Conservation (phyloP, 2,888 invertebrate species). For the Volucella inflata region DNA sequence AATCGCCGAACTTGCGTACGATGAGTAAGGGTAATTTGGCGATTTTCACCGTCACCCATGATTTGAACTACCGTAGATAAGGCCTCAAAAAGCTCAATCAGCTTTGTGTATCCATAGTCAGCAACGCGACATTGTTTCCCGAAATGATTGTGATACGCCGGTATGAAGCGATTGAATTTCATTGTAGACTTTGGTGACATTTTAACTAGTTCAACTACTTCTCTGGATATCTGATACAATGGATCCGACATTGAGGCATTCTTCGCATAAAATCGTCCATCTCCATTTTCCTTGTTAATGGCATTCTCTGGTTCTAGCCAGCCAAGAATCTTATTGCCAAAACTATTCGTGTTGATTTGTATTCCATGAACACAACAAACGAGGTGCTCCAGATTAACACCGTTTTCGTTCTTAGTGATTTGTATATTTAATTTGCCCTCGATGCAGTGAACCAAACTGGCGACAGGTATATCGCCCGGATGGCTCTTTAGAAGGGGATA, state of each 20-base stretch:
- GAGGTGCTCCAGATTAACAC: constrained; percentile 95
- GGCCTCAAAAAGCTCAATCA: constrained; percentile 95
- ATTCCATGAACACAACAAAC: constrained; percentile 93
- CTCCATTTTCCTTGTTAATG: constrained; percentile 79
- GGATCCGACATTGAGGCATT: constrained; percentile 80
- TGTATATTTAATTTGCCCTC: constrained; percentile 81
- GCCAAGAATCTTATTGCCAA: constrained; percentile 83
- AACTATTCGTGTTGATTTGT: constrained; percentile 83
- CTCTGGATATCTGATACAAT: constrained; percentile 91
- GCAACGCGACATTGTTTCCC: constrained; percentile 97
- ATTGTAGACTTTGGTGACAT: constrained; percentile 92
- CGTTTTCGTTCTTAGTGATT: constrained; percentile 84
- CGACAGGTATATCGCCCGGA: constrained; percentile 82
- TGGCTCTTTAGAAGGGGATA: constrained; percentile 82
- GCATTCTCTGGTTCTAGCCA: constrained; percentile 81
- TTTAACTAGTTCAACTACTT: constrained; percentile 93
- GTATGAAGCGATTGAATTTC: constrained; percentile 94
- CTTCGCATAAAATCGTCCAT: constrained; percentile 79
- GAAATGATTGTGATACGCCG: constrained; percentile 98
- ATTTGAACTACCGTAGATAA: constrained; percentile 95
- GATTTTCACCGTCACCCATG: constrained; percentile 94
- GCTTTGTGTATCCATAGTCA: constrained; percentile 97
- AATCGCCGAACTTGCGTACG: constrained; percentile 95
- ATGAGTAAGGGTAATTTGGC: constrained; percentile 94
- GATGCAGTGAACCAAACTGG: constrained; percentile 83